Percentiles rank a stretch among this genome's conserved stretches.
Conservation (phyloP, 2,888 invertebrate genomes). For the Tricholauxania praeusta region DNA sequence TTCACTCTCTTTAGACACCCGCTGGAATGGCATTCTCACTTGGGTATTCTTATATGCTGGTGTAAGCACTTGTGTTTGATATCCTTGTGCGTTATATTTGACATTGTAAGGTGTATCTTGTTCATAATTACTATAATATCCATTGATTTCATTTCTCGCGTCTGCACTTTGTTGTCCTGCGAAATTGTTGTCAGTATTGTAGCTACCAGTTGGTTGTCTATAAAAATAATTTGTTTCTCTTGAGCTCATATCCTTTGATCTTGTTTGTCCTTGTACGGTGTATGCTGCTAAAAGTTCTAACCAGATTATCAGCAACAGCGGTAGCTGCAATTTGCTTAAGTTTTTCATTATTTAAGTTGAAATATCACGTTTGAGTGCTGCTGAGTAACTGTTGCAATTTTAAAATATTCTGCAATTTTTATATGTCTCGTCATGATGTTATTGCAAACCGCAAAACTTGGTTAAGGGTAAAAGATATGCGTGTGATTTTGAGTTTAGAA, state of each 20-base stretch:
- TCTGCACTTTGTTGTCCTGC: constrained; percentile 61
- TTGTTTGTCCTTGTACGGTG: constrained; percentile 19
- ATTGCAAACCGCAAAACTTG: constrained; percentile 17
- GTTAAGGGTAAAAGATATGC: constrained; percentile 39
- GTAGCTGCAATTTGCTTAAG: background rate
- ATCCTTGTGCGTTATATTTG: constrained; percentile 47
- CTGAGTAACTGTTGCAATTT: constrained; percentile 34
- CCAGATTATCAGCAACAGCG: background rate
- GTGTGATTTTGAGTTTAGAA: constrained; percentile 41
- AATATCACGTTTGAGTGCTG: constrained; percentile 28
- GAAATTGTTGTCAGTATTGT: constrained; percentile 60
- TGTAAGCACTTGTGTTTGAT: constrained; percentile 44
- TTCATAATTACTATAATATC: constrained; percentile 50
- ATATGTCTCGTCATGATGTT: constrained; percentile 41
- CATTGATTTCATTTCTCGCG: constrained; percentile 48
- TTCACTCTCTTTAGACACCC: constrained; percentile 14
- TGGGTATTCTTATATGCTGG: constrained; percentile 12
- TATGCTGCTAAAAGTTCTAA: constrained; percentile 27
- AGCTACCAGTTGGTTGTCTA: constrained; percentile 64
- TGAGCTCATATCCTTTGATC: constrained; percentile 17
- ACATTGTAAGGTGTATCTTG: constrained; percentile 46
- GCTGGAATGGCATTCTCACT: constrained; percentile 18
- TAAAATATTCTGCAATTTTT: constrained; percentile 34
- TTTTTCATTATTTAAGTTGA: constrained; percentile 9
- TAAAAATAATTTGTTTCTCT: constrained; percentile 59